A percentile compares a stretch with the other conserved stretches of the same genome.
These are phyloP conservation scores for cattle (Bos taurus) DNA, from an alignment of 2,113 vertebrate species.

Conservation along the genomic window ARS-UCD2.0 NC_037343.1:45805501-45806000, in stretches of 20 bases:
- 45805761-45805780: background rate
- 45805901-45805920: background rate
- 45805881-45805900: background rate
- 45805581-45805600: background rate
- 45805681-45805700: background rate
- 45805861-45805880: background rate
- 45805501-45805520: background rate
- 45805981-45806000: too few relatives aligned
- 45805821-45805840: background rate
- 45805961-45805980: fast-evolving
- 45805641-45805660: background rate
- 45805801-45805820: background rate
- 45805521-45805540: background rate
- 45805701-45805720: background rate
- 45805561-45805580: background rate
- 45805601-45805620: background rate
- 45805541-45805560: background rate
- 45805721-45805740: background rate
- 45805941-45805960: background rate
- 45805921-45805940: background rate
- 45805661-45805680: background rate
- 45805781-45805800: background rate
- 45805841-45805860: background rate
- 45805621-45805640: background rate
- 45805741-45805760: fast-evolving